Evolutionary conservation across 2,797 vertebrate genomes (phyloP).

Genomic region (Neosilurus mollespiculum): DNA sequence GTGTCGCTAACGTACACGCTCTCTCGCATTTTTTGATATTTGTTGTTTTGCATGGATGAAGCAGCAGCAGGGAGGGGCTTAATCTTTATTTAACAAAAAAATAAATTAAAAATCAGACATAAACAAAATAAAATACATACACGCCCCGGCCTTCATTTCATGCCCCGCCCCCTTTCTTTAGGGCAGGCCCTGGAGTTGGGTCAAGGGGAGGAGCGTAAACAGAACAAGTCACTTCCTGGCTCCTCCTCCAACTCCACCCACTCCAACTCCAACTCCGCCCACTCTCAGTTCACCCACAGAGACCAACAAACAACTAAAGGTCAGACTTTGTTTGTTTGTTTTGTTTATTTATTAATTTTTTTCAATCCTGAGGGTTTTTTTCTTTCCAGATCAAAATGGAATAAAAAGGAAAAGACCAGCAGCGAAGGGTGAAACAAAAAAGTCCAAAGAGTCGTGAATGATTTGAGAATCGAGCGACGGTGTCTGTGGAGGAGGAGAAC

Average conservation of each 20-base stretch:
- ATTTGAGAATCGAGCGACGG: not conserved
- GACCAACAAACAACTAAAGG: conserved; percentile 51
- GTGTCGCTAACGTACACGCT: not conserved
- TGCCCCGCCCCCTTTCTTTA: conserved; percentile 52
- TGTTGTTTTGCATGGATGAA: not conserved
- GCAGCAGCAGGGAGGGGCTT: not conserved
- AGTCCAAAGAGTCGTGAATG: conserved; percentile 49
- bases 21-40: not conserved
- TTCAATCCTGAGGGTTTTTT: not conserved
- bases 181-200: conserved; percentile 51
- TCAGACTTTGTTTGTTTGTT: conserved; percentile 17
- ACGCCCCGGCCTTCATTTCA: conserved; percentile 45
- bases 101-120: not conserved
- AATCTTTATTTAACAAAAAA: not conserved
- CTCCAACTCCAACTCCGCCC: conserved; percentile 14
- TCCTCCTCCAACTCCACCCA: conserved; percentile 49
- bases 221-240: conserved; percentile 50
- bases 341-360: not conserved
- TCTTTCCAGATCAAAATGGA: conserved; percentile 49
- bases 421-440: conserved; percentile 49
- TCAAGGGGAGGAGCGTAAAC: conserved; percentile 48
- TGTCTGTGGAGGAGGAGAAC: not conserved
- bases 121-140: not conserved
- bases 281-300: conserved; percentile 44
- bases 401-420: conserved; percentile 57